Evolutionary conservation across 1,140 invertebrate species (phyloP), one percentile per base, ranked within the genome.

Genomic region (Zaprionus gabonicus): DNA sequence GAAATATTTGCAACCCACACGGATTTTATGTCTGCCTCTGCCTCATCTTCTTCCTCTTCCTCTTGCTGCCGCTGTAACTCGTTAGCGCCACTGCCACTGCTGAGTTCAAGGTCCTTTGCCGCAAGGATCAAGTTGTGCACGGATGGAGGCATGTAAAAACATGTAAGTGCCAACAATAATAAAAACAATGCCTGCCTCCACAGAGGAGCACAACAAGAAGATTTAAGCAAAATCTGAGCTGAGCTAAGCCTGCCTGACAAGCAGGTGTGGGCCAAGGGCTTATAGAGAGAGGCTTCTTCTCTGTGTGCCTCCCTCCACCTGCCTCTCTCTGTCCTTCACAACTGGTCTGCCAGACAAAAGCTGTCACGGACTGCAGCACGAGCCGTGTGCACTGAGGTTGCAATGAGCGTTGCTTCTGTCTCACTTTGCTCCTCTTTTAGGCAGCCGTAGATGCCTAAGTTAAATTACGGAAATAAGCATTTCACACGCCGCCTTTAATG

Each of bases 391-490:
- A 34, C 53, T 17, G 17, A 34, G 13, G 6, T 23, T 28, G 23
- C 20, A 55, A 23, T 46, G 23, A 2, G 44, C 13, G 20, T 31
- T 25, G n/a, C 55, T 13, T 46, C 3, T 55, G 46, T 57, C 38
- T 67, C 31, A 27, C 23, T 46, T 49, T 62, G 28, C 38, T 67
- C 58, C 59, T 71, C 58, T 74, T 74, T 74, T 36, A 74, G 46
- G 66, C 56, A 51, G 38, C 4, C 20, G 57, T 38, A 59, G 57
- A 28, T 56, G 81, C 78, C 78, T 62, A 59, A 81, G 69, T 84
- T 56, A 84, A 82, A 80, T 87, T 66, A 78, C 64, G 83, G 77
- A 86, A 86, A 88, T 83, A 86, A 83, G 80, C 77, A 80, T 76
- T 87, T 82, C 74, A 71, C 82, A 85, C 78, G 76, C 57, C 67